A percentile compares a stretch with the other conserved stretches of the same genome.
These are phyloP conservation scores for Nymphalis urticae DNA, from an alignment of 2,888 invertebrate species.

Conservation along the genomic window DNA sequence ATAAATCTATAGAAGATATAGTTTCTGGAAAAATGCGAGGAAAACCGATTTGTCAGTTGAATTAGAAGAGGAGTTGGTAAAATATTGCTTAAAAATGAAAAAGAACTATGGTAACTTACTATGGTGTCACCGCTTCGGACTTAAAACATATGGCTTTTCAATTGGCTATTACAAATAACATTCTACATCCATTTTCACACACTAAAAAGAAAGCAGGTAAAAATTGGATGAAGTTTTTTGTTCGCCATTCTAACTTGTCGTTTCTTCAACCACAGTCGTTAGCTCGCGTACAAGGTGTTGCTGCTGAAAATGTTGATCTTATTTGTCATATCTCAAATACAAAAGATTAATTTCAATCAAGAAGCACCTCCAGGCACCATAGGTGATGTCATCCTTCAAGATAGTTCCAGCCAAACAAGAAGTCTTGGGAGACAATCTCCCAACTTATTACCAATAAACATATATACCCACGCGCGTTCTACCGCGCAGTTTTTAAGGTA, in stretches of 20 bases:
- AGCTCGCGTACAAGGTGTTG: slow-evolving; percentile 17
- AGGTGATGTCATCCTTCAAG: no score
- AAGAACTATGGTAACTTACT: no score
- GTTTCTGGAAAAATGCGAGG: slow-evolving; percentile 1
- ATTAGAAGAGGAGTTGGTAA: neutral
- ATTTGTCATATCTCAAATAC: neutral
- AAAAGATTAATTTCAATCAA: neutral
- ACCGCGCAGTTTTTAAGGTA: neutral
- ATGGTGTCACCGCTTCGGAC: slow-evolving; percentile 7
- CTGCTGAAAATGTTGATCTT: slow-evolving; percentile 12
- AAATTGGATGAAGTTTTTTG: no score
- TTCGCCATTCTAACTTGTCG: slow-evolving; percentile 7
- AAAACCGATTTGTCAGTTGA: neutral
- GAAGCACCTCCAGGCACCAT: no score
- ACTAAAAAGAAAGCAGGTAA: slow-evolving; percentile 11
- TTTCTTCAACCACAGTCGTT: slow-evolving; percentile 8
- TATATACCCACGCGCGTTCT: neutral
- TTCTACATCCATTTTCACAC: slow-evolving; percentile 12
- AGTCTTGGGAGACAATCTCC: no score
- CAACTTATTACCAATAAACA: neutral
- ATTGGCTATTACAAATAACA: slow-evolving; percentile 9
- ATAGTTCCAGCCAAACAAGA: no score
- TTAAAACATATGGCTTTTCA: slow-evolving; percentile 10
- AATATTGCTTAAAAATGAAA: slow-evolving; percentile 4
- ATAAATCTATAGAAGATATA: neutral